Percentiles rank a stretch among this genome's conserved stretches.
These are phyloP conservation scores for Ardeotis arabs DNA, from an alignment of 2,113 vertebrate species.

Conservation along the genomic window DNA sequence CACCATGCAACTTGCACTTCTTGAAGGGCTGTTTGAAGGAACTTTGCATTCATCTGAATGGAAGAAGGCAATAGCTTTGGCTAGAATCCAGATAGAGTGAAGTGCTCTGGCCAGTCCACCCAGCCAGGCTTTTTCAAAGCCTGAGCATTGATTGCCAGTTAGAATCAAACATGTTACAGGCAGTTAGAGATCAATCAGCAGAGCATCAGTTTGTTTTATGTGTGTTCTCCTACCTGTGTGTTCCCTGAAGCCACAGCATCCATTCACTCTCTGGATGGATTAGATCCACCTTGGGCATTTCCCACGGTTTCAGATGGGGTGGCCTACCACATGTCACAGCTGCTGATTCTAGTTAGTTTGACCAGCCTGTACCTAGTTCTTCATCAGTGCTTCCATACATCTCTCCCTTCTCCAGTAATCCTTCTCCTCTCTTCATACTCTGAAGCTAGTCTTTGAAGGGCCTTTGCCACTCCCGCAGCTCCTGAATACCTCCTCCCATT, in stretches of 20 bases:
- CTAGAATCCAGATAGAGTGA: not conserved
- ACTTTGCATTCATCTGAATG: not conserved
- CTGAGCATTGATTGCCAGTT: not conserved
- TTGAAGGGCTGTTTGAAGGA: slow-evolving; percentile 15
- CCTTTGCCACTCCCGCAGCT: not conserved
- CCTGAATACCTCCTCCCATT: not conserved
- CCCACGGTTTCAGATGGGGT: not conserved
- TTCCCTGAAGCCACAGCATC: not conserved
- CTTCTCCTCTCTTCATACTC: not conserved
- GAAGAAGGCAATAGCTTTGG: not conserved
- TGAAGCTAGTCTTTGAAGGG: not conserved
- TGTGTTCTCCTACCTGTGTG: not conserved
- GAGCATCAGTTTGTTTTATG: not conserved
- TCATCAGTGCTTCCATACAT: not conserved
- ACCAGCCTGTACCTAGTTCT: not conserved
- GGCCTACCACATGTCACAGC: not conserved
- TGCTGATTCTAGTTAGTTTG: not conserved
- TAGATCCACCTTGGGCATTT: not conserved
- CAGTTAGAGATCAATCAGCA: not conserved
- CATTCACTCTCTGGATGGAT: not conserved
- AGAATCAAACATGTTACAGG: not conserved
- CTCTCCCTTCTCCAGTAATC: not conserved
- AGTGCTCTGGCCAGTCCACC: not conserved
- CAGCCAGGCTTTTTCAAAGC: not conserved
- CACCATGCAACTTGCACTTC: not conserved